These are phyloP conservation scores for Actenoides hombroni DNA, from an alignment of 2,113 vertebrate species.

Conservation along the genomic window DNA sequence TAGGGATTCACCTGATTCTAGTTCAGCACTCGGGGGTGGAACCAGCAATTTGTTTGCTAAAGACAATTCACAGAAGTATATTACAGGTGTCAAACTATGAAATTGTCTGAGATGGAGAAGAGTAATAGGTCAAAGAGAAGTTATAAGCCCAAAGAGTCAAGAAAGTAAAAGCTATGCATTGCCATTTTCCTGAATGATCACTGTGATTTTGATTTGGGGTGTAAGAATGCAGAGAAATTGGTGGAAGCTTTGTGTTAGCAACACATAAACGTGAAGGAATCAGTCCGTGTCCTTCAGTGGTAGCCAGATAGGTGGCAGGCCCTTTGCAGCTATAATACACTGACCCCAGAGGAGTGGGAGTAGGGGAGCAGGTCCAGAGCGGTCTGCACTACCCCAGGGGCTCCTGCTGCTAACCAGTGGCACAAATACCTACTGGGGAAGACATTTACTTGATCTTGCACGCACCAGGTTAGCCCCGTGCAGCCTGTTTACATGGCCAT, in stretches of 20 bases:
- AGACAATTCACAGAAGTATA: background rate
- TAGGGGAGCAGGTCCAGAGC: fast-evolving
- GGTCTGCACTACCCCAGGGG: fast-evolving
- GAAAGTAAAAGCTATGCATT: background rate
- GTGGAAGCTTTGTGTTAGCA: background rate
- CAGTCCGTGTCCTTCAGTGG: background rate
- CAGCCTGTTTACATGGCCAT: background rate
- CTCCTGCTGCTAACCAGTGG: background rate
- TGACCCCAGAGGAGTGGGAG: background rate
- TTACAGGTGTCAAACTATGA: background rate
- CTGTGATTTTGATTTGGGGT: background rate
- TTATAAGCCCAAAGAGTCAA: background rate
- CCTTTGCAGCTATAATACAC: background rate
- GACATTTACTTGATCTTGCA: background rate
- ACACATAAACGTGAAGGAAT: background rate
- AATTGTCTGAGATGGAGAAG: background rate
- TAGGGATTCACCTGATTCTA: background rate
- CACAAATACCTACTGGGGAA: background rate
- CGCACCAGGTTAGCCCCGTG: background rate
- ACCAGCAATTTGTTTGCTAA: background rate
- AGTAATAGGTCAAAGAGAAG: background rate
- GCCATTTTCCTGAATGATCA: background rate
- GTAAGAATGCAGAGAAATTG: background rate
- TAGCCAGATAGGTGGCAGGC: background rate
- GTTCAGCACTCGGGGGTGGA: background rate